Evolutionary conservation across 2,888 invertebrate genomes (phyloP), one percentile per base, ranked within the genome.

Genomic region (Yponomeuta sedellus): DNA sequence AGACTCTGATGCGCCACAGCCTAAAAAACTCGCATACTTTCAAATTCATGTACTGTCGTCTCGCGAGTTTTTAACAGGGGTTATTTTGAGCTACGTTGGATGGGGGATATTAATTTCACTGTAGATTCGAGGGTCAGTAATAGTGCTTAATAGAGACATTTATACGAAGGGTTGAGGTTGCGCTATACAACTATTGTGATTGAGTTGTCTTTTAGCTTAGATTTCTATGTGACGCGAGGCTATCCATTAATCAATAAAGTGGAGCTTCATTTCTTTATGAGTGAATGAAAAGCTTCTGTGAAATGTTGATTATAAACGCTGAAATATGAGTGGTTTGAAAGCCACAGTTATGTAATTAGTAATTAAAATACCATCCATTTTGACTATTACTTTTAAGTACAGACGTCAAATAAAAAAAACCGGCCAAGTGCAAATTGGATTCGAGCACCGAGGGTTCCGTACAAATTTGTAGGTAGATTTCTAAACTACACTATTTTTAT

Each of bases 131-230:
- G 63, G 63, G 63, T 63, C 63, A 63, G 44, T 44, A 63, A 63
- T 63, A 44, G 63, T 19, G 20, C 63, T 19, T 63, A 63, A 63
- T 20, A 44, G 63, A 63, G 40, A 61, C 61, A 34, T 44, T 40
- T 19, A 63, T 44, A 20, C 20, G 20, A 63, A 63, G 63, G 63
- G 63, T 63, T 63, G 63, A 63, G 28, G 61, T 63, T 61, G 28
- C 16, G 16, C 16, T 52, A 5, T 52, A 52, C 44, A 52, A 52
- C 59, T 59, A 59, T 59, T 59, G 44, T 52, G 44, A 59, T 59
- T 59, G 59, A 25, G 20, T 19, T 59, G 44, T 52, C 44, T 52
- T 52, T 52, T 52, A 52, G 44, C 16, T 12, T 52, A 16, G 16
- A 52, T 52, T 52, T 52, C 44, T 52, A 52, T 52, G 44, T 44